Evolutionary conservation across 2,797 vertebrate species (phyloP).

Genomic region (Glyptemys insculpta): DNA sequence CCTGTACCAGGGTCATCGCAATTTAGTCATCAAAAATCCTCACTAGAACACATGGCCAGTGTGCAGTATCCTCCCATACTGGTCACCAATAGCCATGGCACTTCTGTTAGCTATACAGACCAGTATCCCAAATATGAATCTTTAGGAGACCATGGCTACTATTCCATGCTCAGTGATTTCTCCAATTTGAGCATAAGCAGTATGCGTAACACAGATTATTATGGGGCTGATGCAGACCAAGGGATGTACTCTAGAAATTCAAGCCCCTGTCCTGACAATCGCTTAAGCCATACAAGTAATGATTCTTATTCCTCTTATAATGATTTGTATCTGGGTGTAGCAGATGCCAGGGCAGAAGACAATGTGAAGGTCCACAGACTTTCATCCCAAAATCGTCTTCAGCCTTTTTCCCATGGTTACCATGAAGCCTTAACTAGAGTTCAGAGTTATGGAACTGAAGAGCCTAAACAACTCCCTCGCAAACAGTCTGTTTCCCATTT

Average conservation of each 20-base stretch:
- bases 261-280: slow-evolving; percentile 91
- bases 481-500: slow-evolving; percentile 92
- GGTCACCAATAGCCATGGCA: slow-evolving; percentile 97
- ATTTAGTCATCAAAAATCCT: slow-evolving; percentile 93
- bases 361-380: slow-evolving; percentile 90
- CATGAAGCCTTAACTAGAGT: slow-evolving; percentile 93
- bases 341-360: slow-evolving; percentile 92
- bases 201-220: slow-evolving; percentile 95
- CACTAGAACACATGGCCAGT: slow-evolving; percentile 94
- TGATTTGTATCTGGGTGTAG: slow-evolving; percentile 93
- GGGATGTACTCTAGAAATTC: slow-evolving; percentile 90
- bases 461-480: slow-evolving; percentile 90
- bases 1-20: slow-evolving; percentile 96
- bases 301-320: slow-evolving; percentile 97
- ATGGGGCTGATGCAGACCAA: slow-evolving; percentile 92
- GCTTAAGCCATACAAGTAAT: slow-evolving; percentile 94
- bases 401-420: slow-evolving; percentile 94
- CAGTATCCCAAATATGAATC: slow-evolving; percentile 98
- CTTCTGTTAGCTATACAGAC: slow-evolving; percentile 93
- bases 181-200: slow-evolving; percentile 95
- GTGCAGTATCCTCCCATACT: slow-evolving; percentile 98
- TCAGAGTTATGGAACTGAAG: slow-evolving; percentile 95
- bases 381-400: slow-evolving; percentile 89
- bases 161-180: slow-evolving; percentile 97
- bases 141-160: slow-evolving; percentile 95